phyloP scores from a whole-genome alignment of 2,113 vertebrate genomes.

The Sebastes fasciatus region DNA sequence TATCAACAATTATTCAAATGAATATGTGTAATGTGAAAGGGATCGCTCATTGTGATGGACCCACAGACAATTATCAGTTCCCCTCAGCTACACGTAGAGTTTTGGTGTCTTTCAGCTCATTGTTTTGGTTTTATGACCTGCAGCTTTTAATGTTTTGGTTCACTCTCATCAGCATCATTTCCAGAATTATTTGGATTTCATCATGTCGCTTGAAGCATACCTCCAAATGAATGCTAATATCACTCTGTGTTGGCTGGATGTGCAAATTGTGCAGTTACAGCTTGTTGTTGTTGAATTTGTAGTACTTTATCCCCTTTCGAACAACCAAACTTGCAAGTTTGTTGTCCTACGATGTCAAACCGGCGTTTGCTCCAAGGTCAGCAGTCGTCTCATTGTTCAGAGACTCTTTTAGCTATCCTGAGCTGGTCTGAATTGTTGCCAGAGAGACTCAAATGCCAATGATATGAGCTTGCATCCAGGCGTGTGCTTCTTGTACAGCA shows the following conservation, averaged over 20 bases:
- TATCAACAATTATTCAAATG: background rate
- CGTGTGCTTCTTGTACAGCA: background rate
- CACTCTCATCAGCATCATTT: background rate
- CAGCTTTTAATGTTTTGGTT: background rate
- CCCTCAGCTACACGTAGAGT: background rate
- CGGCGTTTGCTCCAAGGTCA: background rate
- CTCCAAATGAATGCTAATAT: background rate
- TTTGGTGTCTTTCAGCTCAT: background rate
- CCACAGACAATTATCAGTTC: background rate
- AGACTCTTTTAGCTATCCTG: background rate
- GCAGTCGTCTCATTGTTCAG: background rate
- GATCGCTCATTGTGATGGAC: background rate
- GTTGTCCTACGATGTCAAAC: background rate
- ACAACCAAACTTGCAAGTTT: background rate
- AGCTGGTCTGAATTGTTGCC: too few species aligned
- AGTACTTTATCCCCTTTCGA: background rate
- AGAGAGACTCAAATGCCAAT: constrained; percentile 37
- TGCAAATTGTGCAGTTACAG: too few species aligned
- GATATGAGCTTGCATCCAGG: constrained; percentile 4
- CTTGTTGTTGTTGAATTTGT: too few species aligned
- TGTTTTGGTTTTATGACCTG: background rate
- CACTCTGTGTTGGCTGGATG: too few species aligned
- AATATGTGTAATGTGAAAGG: background rate
- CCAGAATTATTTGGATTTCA: background rate
- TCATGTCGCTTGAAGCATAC: background rate